These are phyloP conservation scores for Eucidaris tribuloides DNA, from an alignment of 35 echinoderm and acorn worm species.

Conservation along the genomic window DNA sequence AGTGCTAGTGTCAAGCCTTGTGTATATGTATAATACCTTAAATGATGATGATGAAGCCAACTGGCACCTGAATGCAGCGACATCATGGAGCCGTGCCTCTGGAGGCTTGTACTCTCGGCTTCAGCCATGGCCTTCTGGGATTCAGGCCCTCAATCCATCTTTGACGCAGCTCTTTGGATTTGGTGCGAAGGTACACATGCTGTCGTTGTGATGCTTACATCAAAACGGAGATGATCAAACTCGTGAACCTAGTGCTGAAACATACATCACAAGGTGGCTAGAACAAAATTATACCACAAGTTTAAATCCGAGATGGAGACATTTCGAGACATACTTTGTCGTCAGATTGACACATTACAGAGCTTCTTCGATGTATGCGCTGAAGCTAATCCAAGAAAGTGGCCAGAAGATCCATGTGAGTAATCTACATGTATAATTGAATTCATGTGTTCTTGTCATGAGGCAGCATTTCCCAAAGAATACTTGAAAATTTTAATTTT, in stretches of 20 bases:
- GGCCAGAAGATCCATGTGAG: too few relatives aligned
- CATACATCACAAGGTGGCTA: too few relatives aligned
- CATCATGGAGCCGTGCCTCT: constrained; percentile 88
- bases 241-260: too few relatives aligned
- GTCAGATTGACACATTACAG: constrained; percentile 86
- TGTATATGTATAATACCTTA: too few relatives aligned
- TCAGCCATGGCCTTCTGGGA: constrained; percentile 71
- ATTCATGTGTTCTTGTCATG: neutral
- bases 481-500: neutral
- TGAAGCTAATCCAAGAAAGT: too few relatives aligned
- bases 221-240: constrained; percentile 97
- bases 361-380: constrained; percentile 80
- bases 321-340: constrained; percentile 87
- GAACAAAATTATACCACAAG: too few relatives aligned
- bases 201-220: constrained; percentile 95
- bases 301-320: constrained; percentile 98
- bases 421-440: neutral
- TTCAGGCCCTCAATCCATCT: constrained; percentile 89
- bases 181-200: constrained; percentile 82
- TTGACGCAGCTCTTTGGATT: constrained; percentile 62
- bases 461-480: neutral
- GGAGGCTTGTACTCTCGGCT: constrained; percentile 46
- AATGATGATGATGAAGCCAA: constrained; percentile 93
- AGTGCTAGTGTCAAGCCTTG: too few relatives aligned
- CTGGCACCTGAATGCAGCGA: constrained; percentile 83